Percentiles rank a stretch among this genome's conserved stretches.
These are phyloP conservation scores for Drosophila affinis DNA, from an alignment of 2,888 invertebrate genomes.

Conservation along the genomic window DNA sequence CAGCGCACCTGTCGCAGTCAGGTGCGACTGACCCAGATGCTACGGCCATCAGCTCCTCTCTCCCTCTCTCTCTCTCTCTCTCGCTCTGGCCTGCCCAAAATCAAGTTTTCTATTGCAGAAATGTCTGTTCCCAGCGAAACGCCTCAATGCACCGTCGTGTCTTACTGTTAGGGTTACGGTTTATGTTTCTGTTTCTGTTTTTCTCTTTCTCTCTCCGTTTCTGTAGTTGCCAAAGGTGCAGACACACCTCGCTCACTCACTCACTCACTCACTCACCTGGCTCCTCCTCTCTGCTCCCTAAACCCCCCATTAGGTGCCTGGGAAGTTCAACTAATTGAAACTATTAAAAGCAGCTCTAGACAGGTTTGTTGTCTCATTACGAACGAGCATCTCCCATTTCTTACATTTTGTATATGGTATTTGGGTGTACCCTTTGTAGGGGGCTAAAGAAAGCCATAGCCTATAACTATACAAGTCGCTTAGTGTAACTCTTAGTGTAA, in stretches of 20 bases:
- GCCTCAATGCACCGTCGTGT: slow-evolving; percentile 58
- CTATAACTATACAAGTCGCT: no score
- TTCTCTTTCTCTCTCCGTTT: slow-evolving; percentile 48
- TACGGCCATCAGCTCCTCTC: background rate
- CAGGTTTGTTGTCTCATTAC: slow-evolving; percentile 8
- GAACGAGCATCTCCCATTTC: slow-evolving; percentile 14
- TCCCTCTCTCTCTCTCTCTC: background rate
- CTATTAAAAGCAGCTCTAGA: slow-evolving; percentile 26
- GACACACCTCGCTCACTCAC: slow-evolving; percentile 21
- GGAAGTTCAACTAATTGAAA: slow-evolving; percentile 45
- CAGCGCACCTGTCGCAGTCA: slow-evolving; percentile 42
- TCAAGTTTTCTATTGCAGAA: slow-evolving; percentile 46
- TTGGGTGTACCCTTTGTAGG: no score
- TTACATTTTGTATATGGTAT: background rate
- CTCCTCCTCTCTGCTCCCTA: slow-evolving; percentile 11
- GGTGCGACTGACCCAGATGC: slow-evolving; percentile 40
- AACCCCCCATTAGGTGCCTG: slow-evolving; percentile 42
- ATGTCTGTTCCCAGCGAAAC: slow-evolving; percentile 50
- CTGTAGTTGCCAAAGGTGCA: slow-evolving; percentile 33
- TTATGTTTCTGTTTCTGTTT: slow-evolving; percentile 39
- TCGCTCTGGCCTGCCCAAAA: slow-evolving; percentile 28
- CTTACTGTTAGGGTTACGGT: slow-evolving; percentile 31
- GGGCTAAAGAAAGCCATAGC: no score
- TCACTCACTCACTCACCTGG: slow-evolving; percentile 19
- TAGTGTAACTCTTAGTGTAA: no score